A percentile compares a stretch with the other conserved stretches of the same genome.
Evolutionary conservation across 2,797 vertebrate genomes (phyloP).

Genomic region (Microhierax caerulescens): DNA sequence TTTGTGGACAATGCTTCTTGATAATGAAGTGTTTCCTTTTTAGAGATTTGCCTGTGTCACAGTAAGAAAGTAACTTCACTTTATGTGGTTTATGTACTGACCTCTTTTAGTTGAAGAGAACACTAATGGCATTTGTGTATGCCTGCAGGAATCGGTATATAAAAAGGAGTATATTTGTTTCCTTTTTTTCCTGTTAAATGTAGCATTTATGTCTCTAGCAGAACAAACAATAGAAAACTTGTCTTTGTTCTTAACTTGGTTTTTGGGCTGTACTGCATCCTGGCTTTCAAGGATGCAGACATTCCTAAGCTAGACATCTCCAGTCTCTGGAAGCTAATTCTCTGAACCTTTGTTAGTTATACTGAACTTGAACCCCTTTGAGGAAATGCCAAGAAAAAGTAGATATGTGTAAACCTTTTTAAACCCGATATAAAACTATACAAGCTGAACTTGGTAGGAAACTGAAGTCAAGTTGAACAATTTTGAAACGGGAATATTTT

Average conservation of each 20-base stretch:
- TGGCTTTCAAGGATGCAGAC: slow-evolving; percentile 48
- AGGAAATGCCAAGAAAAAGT: background rate
- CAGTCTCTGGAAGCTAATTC: slow-evolving; percentile 29
- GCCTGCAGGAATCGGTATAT: background rate
- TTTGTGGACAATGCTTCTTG: slow-evolving; percentile 77
- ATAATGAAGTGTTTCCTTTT: slow-evolving; percentile 70
- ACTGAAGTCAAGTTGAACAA: background rate
- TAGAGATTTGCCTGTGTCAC: background rate
- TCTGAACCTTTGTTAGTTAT: background rate
- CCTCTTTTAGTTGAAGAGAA: background rate
- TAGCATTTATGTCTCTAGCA: background rate
- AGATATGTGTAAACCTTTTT: background rate
- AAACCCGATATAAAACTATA: background rate
- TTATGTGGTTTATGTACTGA: background rate
- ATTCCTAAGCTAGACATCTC: slow-evolving; percentile 43
- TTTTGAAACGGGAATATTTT: background rate
- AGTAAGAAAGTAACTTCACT: background rate
- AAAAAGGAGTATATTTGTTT: background rate
- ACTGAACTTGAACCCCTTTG: background rate
- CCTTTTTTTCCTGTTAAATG: background rate
- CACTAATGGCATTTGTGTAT: accelerated
- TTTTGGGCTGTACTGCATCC: background rate
- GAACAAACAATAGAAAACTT: slow-evolving; percentile 14
- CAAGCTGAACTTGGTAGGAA: background rate
- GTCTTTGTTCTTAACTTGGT: background rate